Conservation (phyloP, 1,140 invertebrate genomes). For the Triops longicaudatus region DNA sequence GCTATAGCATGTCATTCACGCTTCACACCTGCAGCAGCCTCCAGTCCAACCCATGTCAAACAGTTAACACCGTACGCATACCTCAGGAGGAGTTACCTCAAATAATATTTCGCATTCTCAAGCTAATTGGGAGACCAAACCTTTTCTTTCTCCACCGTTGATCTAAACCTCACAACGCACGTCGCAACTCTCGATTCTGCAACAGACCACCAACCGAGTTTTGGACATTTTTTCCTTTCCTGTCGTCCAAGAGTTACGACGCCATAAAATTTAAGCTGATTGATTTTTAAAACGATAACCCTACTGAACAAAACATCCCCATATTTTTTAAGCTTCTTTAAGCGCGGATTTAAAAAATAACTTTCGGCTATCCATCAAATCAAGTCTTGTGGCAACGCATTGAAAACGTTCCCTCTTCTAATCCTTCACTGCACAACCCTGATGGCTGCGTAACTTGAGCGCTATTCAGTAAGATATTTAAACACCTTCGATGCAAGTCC, state of each 20-base stretch:
- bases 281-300: neutral
- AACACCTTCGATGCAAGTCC: no score
- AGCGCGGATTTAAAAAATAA: neutral
- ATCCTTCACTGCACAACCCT: no score
- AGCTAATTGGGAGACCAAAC: neutral
- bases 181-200: neutral
- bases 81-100: neutral
- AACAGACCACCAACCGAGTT: neutral
- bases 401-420: no score
- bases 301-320: neutral
- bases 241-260: neutral
- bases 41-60: neutral
- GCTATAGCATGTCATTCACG: neutral
- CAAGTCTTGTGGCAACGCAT: neutral
- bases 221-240: neutral
- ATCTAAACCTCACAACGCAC: neutral
- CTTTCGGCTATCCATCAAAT: neutral
- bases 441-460: no score
- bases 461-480: no score
- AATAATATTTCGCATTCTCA: neutral
- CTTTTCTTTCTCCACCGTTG: neutral
- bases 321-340: neutral
- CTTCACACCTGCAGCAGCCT: neutral
- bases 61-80: neutral
- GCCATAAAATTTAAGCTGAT: neutral